Percentiles rank a stretch among this genome's conserved stretches.
These are phyloP conservation scores for Sesia bembeciformis DNA, from an alignment of 2,888 invertebrate species.

Conservation along the genomic window DNA sequence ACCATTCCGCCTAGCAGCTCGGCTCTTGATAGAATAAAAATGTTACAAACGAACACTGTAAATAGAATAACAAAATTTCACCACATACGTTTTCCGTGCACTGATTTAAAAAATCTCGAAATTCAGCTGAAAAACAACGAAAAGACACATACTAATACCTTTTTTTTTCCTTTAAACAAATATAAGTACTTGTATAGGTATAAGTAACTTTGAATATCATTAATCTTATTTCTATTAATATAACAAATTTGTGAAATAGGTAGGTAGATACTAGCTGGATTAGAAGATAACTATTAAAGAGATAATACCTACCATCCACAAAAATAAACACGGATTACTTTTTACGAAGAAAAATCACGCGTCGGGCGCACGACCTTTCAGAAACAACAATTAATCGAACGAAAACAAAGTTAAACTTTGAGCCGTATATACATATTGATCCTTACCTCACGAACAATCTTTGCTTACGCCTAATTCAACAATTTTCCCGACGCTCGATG, in stretches of 20 bases:
- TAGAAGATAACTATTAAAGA: no score
- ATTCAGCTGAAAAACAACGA: not conserved
- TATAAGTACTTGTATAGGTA: no score
- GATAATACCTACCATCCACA: no score
- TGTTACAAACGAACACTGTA: not conserved
- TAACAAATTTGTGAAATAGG: no score
- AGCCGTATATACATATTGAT: constrained; percentile 14
- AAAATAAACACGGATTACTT: no score
- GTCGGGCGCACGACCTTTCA: not conserved
- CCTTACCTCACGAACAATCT: constrained; percentile 28
- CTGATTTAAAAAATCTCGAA: not conserved
- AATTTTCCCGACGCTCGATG: constrained; percentile 26
- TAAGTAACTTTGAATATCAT: no score
- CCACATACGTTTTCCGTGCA: not conserved
- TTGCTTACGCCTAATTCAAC: constrained; percentile 38
- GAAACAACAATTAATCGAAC: constrained; percentile 7
- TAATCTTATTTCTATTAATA: no score
- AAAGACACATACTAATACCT: no score
- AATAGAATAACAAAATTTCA: not conserved
- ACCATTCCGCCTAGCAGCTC: not conserved
- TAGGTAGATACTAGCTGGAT: no score
- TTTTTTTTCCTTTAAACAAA: no score
- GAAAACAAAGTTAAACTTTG: constrained; percentile 24
- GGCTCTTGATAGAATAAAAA: not conserved
- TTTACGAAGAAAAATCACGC: not conserved